A percentile compares a stretch with the other conserved stretches of the same genome.
phyloP scores from a whole-genome alignment of 2,888 invertebrate species.

The Plusia festucae region DNA sequence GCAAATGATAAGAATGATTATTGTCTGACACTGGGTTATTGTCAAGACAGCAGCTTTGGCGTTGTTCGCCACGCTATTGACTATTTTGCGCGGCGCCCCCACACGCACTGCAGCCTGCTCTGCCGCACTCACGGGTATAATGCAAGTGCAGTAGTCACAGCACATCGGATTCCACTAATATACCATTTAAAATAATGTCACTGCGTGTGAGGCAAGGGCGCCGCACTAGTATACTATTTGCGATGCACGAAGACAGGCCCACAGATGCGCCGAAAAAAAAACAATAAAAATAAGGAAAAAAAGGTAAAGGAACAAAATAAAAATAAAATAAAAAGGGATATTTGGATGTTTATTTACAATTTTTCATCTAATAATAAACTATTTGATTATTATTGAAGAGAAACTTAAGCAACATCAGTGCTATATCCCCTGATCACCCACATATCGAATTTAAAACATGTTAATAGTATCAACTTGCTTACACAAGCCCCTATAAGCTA shows the following conservation, averaged over 20 bases:
- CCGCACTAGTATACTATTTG: slow-evolving; percentile 63
- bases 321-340: slow-evolving; percentile 88
- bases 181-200: slow-evolving; percentile 28
- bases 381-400: slow-evolving; percentile 85
- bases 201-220: slow-evolving; percentile 14
- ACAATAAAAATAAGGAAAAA: slow-evolving; percentile 56
- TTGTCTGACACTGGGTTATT: slow-evolving; percentile 90
- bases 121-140: slow-evolving; percentile 14
- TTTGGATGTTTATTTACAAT: slow-evolving; percentile 89
- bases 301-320: slow-evolving; percentile 72
- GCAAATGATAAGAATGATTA: slow-evolving; percentile 87
- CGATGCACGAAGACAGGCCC: slow-evolving; percentile 72
- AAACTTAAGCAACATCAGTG: slow-evolving; percentile 83
- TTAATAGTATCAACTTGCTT: slow-evolving; percentile 79
- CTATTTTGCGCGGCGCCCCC: slow-evolving; percentile 67
- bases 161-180: slow-evolving; percentile 44
- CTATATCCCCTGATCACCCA: slow-evolving; percentile 83
- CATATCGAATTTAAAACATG: slow-evolving; percentile 82
- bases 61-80: slow-evolving; percentile 78
- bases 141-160: slow-evolving; percentile 15
- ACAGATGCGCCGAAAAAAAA: slow-evolving; percentile 49
- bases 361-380: slow-evolving; percentile 86
- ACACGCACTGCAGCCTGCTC: slow-evolving; percentile 21
- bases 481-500: slow-evolving; percentile 78
- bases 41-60: slow-evolving; percentile 88